Evolutionary conservation across 35 echinoderm and acorn worm genomes (phyloP), one percentile per base, ranked within the genome.

Genomic region (Acanthaster planci): DNA sequence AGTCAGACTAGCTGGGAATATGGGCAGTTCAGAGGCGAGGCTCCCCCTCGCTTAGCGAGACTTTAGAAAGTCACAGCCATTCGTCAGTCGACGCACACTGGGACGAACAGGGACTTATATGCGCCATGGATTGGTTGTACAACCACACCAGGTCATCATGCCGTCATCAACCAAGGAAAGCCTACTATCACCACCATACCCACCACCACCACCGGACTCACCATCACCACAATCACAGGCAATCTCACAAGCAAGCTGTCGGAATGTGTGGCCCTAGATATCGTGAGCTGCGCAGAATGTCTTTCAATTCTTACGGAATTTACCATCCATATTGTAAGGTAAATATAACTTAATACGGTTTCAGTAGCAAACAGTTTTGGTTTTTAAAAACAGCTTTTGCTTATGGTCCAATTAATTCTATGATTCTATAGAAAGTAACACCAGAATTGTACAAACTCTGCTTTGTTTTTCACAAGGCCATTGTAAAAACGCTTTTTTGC

Each of bases 281-380:
- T 40, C 77, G 84, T 77, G 84, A 86, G 32, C 84, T 86, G 50
- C 84, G 84, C 4, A 42, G 76, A 68, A 44, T 77, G 27, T 68
- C 84, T 4, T 86, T 34, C 44, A 53, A 86, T 53, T 51, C 84
- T 10, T 86, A 77, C 52, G 40, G 84, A 77, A 77, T 77, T 76
- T 86, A 86, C 51, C 84, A 68, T 51, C 40, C 40, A 30, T 86
- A 86, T 58, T 39, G 67, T 23, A 86, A 86, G 84, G 84, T 86
- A 78, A 86, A 76, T 0, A 47, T 32, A 16, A 37, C 60, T 68
- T 5, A 17, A 12, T n/a, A n/a, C n/a, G n/a, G n/a, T n/a, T n/a
- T n/a, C n/a, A n/a, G n/a, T n/a, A n/a, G n/a, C n/a, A n/a, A n/a
- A n/a, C n/a, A n/a, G n/a, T n/a, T n/a, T n/a, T n/a, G n/a, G n/a